phyloP scores from a whole-genome alignment of 2,113 vertebrate genomes.

The Capreolus pygargus region DNA sequence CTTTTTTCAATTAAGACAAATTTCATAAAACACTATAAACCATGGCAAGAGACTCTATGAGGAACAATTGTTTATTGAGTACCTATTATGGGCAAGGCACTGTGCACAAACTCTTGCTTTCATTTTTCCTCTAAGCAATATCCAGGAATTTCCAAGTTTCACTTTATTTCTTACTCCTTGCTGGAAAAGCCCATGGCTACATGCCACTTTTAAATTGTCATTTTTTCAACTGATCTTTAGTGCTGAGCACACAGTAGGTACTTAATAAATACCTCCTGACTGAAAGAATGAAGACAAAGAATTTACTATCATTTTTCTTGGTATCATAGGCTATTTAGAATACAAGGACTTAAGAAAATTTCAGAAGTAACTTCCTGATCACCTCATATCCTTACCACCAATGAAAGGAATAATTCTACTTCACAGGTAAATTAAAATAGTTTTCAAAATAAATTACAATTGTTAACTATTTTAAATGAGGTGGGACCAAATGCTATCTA shows the following conservation, averaged over 20 bases:
- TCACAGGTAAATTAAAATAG: slow-evolving; percentile 31
- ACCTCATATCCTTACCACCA: slow-evolving; percentile 1
- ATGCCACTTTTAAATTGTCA: slow-evolving; percentile 26
- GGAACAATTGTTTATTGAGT: slow-evolving; percentile 69
- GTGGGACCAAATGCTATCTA: neutral
- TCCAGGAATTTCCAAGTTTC: slow-evolving; percentile 42
- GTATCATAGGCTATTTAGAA: slow-evolving; percentile 57
- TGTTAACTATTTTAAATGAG: slow-evolving; percentile 27
- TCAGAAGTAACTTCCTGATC: slow-evolving; percentile 51
- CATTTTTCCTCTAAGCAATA: slow-evolving; percentile 44
- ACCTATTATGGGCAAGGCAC: slow-evolving; percentile 75
- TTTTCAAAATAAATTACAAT: slow-evolving; percentile 62
- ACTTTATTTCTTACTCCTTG: slow-evolving; percentile 24
- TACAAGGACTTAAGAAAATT: slow-evolving; percentile 57
- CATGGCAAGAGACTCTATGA: slow-evolving; percentile 68
- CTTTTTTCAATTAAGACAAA: slow-evolving; percentile 59
- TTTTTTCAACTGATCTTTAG: slow-evolving; percentile 43
- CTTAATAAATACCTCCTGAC: slow-evolving; percentile 70
- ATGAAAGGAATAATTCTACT: slow-evolving; percentile 49
- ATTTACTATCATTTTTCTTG: slow-evolving; percentile 54
- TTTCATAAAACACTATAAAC: slow-evolving; percentile 67
- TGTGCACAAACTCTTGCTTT: slow-evolving; percentile 50
- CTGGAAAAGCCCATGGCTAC: slow-evolving; percentile 35
- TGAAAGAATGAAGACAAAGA: slow-evolving; percentile 56
- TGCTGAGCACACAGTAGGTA: slow-evolving; percentile 73